A percentile compares a stretch with the other conserved stretches of the same genome.
phyloP scores from a whole-genome alignment of 2,888 invertebrate genomes.

The Zygogramma bicolorata region DNA sequence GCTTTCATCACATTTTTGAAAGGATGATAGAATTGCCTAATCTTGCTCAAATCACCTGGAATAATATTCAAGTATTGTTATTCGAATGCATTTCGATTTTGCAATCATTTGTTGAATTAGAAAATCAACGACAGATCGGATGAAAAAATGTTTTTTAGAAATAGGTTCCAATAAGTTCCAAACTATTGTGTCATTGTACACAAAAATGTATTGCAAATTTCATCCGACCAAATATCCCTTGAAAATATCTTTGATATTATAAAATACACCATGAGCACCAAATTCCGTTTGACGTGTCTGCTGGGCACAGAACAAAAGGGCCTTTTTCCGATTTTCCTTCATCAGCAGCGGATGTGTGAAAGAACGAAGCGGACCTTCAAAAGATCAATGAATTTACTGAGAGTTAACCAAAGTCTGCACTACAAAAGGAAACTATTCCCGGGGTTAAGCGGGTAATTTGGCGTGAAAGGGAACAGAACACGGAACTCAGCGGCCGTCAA shows the following conservation, averaged over 20 bases:
- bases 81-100: too few species aligned
- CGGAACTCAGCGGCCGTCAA: constrained; percentile 40
- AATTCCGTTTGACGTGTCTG: not conserved
- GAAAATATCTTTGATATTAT: not conserved
- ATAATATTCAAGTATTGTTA: too few species aligned
- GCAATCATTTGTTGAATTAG: too few species aligned
- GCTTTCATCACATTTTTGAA: too few species aligned
- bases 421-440: constrained; percentile 54
- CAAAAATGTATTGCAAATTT: too few species aligned
- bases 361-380: constrained; percentile 43
- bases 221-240: too few species aligned
- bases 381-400: constrained; percentile 52
- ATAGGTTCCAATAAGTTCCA: too few species aligned
- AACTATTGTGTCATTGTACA: too few species aligned
- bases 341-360: not conserved
- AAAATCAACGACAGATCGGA: too few species aligned
- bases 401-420: constrained; percentile 50
- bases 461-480: constrained; percentile 54
- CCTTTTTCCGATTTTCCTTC: constrained; percentile 7
- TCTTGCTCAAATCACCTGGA: too few species aligned
- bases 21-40: too few species aligned
- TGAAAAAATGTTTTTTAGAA: too few species aligned
- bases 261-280: not conserved
- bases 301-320: constrained; percentile 5
- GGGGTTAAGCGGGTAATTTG: constrained; percentile 55